phyloP scores from a whole-genome alignment of 2,888 invertebrate genomes.

The Scaeva pyrastri region DNA sequence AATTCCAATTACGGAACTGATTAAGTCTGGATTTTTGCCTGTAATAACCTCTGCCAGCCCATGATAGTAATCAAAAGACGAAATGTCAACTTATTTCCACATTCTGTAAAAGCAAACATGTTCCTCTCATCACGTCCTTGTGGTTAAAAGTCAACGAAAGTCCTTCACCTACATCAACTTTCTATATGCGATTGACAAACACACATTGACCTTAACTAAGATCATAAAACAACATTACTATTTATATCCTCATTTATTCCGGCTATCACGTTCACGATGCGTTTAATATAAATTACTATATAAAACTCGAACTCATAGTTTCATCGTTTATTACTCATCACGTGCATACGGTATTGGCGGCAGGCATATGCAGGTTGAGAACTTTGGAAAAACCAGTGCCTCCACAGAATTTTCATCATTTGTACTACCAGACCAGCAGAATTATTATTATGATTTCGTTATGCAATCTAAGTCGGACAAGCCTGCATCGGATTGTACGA shows the following conservation, averaged over 20 bases:
- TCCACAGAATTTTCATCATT: neutral
- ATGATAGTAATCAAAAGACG: neutral
- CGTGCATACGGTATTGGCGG: too few species aligned
- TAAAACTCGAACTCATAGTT: neutral
- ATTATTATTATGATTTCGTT: conserved; percentile 10
- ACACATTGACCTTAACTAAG: conserved; percentile 2
- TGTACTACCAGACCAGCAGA: conserved; percentile 7
- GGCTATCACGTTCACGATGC: neutral
- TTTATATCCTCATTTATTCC: conserved; percentile 17
- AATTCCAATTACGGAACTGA: too few species aligned
- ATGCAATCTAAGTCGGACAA: conserved; percentile 21
- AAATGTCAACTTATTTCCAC: neutral
- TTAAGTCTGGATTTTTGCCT: too few species aligned
- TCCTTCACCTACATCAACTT: conserved; percentile 21
- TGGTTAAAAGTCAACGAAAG: neutral
- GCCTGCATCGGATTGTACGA: neutral
- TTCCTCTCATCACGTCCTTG: neutral
- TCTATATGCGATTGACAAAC: neutral
- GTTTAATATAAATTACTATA: neutral
- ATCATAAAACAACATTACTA: neutral
- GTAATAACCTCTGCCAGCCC: too few species aligned
- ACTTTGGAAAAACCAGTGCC: conserved; percentile 15
- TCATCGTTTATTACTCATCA: neutral
- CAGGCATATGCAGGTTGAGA: neutral
- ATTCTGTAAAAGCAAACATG: neutral